Evolutionary conservation across 2,797 vertebrate genomes (phyloP), one percentile per base, ranked within the genome.

Genomic region (Urocyon cinereoargenteus): DNA sequence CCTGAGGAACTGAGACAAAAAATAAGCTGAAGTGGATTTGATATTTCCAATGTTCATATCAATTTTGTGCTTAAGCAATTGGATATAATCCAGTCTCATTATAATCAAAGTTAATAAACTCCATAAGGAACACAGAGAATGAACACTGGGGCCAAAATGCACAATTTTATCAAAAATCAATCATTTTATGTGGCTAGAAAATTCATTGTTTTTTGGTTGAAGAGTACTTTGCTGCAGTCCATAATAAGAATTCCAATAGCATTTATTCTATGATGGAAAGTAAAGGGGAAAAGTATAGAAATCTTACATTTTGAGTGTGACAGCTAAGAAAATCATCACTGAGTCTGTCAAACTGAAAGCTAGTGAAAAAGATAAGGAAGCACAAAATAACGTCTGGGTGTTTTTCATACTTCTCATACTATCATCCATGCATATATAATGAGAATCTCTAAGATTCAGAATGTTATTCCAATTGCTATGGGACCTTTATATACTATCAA

Each of bases 291-390:
- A 2, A 75, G 24, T 64, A 53, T 9, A 79, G 12, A 84, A 92
- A 88, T 84, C 15, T 53, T 78, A 64, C 26, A 28, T 45, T 90
- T 94, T 96, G 36, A 57, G 15, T 24, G 19, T 96, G 88, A 86
- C 51, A 94, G 45, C 28, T 51, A 92, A 86, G 61, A 36, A 90
- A 96, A 81, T 81, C 34, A 93, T 87, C 55, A 36, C 18, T 45
- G 28, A 88, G 0, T 51, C 61, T 90, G 19, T 90, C 84, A 96
- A 92, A 26, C 14, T 78, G 57, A 91, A 64, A 97, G 11, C 31
- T 86, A 40, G 3, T 73, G 12, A 75, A 77, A 64, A 83, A 61
- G 55, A 79, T 36, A 93, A 90, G 26, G 34, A 89, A 91, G 1
- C 59, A 0, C 10, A 83, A 96, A 96, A 94, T 36, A 55, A 64